phyloP scores from a whole-genome alignment of 2,113 vertebrate species.

The Pungitius pungitius region DNA sequence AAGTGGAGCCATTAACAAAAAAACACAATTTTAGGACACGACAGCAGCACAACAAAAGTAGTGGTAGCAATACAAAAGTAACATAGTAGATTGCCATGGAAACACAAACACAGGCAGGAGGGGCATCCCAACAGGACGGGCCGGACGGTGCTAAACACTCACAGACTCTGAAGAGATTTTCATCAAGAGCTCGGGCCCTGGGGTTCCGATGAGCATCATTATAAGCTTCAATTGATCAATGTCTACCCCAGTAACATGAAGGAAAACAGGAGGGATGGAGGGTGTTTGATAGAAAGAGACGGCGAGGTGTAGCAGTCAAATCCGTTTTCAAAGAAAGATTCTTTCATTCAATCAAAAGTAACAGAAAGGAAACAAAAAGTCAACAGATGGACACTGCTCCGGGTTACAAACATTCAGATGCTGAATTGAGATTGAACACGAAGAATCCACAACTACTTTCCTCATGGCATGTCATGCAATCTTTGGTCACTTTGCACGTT shows the following conservation, averaged over 20 bases:
- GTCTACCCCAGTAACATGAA: slow-evolving; percentile 96
- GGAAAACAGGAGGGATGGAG: slow-evolving; percentile 87
- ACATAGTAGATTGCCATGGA: slow-evolving; percentile 13
- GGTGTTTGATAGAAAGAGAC: slow-evolving; percentile 25
- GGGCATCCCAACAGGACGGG: slow-evolving; percentile 75
- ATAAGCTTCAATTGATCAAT: slow-evolving; percentile 99
- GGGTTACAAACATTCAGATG: neutral
- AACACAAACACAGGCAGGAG: slow-evolving; percentile 52
- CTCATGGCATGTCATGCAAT: neutral
- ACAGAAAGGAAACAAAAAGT: neutral
- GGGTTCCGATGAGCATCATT: slow-evolving; percentile 96
- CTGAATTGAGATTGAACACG: neutral
- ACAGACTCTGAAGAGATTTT: slow-evolving; percentile 99
- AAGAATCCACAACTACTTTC: neutral
- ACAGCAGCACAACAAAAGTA: slow-evolving; percentile 23
- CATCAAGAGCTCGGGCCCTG: slow-evolving; percentile 95
- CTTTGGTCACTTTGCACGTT: neutral
- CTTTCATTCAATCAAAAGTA: slow-evolving; percentile 2
- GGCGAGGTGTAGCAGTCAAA: slow-evolving; percentile 22
- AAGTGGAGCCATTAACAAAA: slow-evolving; percentile 29
- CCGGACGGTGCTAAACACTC: slow-evolving; percentile 78
- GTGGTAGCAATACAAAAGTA: slow-evolving; percentile 18
- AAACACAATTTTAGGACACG: neutral
- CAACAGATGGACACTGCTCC: neutral
- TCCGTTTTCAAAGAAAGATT: slow-evolving; percentile 3